Percentiles rank a stretch among this genome's conserved stretches.
Evolutionary conservation across 2,888 invertebrate species (phyloP).

Genomic region (Axea sp.): DNA sequence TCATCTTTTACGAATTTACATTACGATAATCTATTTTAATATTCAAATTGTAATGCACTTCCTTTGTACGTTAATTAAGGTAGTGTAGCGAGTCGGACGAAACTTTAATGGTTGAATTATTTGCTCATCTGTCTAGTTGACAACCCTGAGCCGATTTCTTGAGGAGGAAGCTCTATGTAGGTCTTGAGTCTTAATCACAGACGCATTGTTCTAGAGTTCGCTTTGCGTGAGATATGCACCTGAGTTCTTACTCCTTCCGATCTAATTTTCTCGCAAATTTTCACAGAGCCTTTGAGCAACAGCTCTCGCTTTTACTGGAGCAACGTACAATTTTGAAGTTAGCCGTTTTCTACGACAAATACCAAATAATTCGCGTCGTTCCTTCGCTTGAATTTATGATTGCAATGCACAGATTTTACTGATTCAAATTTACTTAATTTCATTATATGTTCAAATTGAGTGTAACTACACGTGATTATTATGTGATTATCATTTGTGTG

Average conservation of each 20-base stretch:
- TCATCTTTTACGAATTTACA: background rate
- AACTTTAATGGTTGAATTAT: constrained; percentile 49
- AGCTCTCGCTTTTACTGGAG: constrained; percentile 51
- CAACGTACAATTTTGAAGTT: constrained; percentile 32
- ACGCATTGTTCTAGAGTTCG: constrained; percentile 60
- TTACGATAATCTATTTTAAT: background rate
- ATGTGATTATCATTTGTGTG: too few species aligned
- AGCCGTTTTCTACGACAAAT: constrained; percentile 30
- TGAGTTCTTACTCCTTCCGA: constrained; percentile 59
- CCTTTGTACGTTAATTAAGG: constrained; percentile 30
- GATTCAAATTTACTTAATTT: too few species aligned
- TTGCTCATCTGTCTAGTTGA: constrained; percentile 59
- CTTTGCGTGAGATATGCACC: constrained; percentile 62
- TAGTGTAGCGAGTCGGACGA: constrained; percentile 17
- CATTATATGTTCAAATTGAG: too few species aligned
- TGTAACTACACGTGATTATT: too few species aligned
- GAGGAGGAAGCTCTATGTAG: constrained; percentile 58
- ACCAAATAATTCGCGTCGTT: constrained; percentile 2
- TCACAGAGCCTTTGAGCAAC: constrained; percentile 61
- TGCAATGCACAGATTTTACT: constrained; percentile 4
- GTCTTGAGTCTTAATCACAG: constrained; percentile 61
- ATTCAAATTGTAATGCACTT: constrained; percentile 10
- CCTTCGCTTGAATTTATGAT: background rate
- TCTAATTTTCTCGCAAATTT: constrained; percentile 63
- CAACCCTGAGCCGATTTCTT: constrained; percentile 60